A percentile compares a stretch with the other conserved stretches of the same genome.
Conservation (phyloP, 2,113 vertebrate species). For the Rana temporaria region DNA sequence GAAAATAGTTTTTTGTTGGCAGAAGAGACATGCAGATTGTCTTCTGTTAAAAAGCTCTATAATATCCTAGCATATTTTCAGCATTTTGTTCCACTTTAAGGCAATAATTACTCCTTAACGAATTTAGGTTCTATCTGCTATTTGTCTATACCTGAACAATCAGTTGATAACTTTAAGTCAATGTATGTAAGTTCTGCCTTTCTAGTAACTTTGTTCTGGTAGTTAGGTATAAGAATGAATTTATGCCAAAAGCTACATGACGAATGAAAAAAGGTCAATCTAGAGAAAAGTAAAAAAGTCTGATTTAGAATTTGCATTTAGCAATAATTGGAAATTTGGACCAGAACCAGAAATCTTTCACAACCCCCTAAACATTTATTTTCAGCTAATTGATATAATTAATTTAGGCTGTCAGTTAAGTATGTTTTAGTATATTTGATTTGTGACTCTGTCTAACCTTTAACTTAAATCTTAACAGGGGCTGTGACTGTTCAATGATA, state of each 20-base stretch:
- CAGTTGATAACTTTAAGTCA: conserved; percentile 12
- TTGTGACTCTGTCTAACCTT: conserved; percentile 37
- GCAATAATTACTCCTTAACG: too few relatives aligned
- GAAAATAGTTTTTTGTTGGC: too few relatives aligned
- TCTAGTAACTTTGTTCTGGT: conserved; percentile 29
- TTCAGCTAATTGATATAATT: conserved; percentile 55
- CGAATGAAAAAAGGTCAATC: conserved; percentile 50
- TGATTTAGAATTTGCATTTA: conserved; percentile 59
- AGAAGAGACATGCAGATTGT: too few relatives aligned
- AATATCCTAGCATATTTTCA: too few relatives aligned
- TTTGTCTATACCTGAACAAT: background rate
- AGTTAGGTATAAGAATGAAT: conserved; percentile 31
- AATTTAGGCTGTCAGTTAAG: conserved; percentile 54
- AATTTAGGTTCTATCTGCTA: too few relatives aligned
- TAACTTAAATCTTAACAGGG: conserved; percentile 43
- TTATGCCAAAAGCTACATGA: conserved; percentile 39
- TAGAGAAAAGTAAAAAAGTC: conserved; percentile 48
- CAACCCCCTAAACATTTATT: conserved; percentile 54
- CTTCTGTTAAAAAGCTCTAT: too few relatives aligned
- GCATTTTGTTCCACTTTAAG: too few relatives aligned
- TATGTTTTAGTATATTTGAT: conserved; percentile 50
- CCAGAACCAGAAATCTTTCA: conserved; percentile 55
- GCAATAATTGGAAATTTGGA: conserved; percentile 58
- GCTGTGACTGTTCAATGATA: conserved; percentile 21
- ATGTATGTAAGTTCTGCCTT: background rate